Base-by-base conservation (phyloP, 2,797 vertebrate genomes). In the Neosilurus mollespiculum region DNA sequence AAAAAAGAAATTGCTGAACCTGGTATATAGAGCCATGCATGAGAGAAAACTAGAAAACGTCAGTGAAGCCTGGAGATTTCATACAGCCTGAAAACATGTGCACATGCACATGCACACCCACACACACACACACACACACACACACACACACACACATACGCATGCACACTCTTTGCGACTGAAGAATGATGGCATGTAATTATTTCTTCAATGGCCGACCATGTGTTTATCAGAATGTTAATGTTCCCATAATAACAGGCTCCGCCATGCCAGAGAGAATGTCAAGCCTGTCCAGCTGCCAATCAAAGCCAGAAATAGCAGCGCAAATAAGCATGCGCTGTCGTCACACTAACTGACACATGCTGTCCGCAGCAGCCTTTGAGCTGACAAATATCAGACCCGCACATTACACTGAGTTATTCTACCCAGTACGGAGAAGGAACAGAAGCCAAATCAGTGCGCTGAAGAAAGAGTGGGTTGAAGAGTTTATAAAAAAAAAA, bases 161-260 rank as follows among this genome's bases (percentile, higher is more conserved):
- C 81, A 87, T 83, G 81, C 86, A 90, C 80, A 43, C 88, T 89
- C 88, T 88, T 85, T 94, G 93, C 96, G 93, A 94, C 94, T 92
- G 94, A 89, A 92, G 91, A 95, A 92, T 94, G 96, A 96, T 96
- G 97, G 95, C 94, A 95, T 97, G 95, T 95, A 97, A 99, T 98
- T 98, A 98, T 96, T 96, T 96, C 95, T 94, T 95, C 95, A 96
- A 94, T 94, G 94, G 95, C 86, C 93, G 90, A 94, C 95, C 92
- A 93, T 96, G 96, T 97, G 97, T 98, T 98, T 98, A 98, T 97
- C 96, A 95, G 96, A 98, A 99, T 98, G 97, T 97, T 98, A 98
- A 98, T 99, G 97, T 95, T 95, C 94, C 95, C 95, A 95, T 98
- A 98, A 98, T 97, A 97, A 97, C 96, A 97, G 96, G 94, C 96